Percentiles rank a stretch among this genome's conserved stretches.
phyloP scores from a whole-genome alignment of 1,140 invertebrate species.

The Ephestia elutella region DNA sequence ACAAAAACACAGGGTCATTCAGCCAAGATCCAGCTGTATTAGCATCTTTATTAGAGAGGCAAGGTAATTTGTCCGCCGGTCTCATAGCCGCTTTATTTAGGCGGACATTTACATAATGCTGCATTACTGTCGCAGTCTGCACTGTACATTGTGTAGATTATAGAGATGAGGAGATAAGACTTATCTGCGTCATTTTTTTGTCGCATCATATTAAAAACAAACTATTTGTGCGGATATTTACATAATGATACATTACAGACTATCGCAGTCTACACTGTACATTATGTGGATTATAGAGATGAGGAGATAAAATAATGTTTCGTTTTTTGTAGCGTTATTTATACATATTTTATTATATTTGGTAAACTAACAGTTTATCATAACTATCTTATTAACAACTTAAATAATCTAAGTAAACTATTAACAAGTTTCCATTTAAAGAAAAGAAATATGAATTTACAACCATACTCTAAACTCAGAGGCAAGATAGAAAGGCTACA shows the following conservation, averaged over 20 bases:
- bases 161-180: background rate
- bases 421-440: too few relatives aligned
- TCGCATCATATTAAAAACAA: too few relatives aligned
- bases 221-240: background rate
- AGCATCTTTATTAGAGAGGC: background rate
- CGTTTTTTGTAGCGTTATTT: too few relatives aligned
- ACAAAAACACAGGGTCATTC: background rate
- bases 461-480: too few relatives aligned
- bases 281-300: background rate
- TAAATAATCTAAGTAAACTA: too few relatives aligned
- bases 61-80: background rate
- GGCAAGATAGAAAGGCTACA: too few relatives aligned
- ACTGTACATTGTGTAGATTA: background rate
- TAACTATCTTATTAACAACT: too few relatives aligned
- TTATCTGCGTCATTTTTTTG: too few relatives aligned
- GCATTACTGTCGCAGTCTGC: conserved; percentile 3
- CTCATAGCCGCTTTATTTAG: conserved; percentile 3
- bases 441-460: too few relatives aligned
- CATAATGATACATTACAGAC: background rate
- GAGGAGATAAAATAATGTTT: too few relatives aligned
- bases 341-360: too few relatives aligned
- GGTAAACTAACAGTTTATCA: too few relatives aligned
- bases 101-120: background rate
- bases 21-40: background rate
- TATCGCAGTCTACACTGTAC: background rate